A percentile compares a stretch with the other conserved stretches of the same genome.
These are phyloP conservation scores for Frankliniella intonsa DNA, from an alignment of 2,888 invertebrate species.

Conservation along the genomic window DNA sequence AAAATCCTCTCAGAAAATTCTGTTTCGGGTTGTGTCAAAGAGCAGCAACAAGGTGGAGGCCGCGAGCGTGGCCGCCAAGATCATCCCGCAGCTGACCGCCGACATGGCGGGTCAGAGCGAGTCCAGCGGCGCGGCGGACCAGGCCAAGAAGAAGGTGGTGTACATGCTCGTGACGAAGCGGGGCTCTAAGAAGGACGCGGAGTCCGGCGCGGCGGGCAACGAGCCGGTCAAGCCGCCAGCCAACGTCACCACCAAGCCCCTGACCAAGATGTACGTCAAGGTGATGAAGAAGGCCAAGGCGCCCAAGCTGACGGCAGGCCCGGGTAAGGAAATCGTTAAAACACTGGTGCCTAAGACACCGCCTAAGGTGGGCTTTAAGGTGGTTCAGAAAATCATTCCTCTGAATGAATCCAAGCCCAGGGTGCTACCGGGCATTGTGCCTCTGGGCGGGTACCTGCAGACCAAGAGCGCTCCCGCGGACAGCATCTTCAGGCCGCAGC, in stretches of 20 bases:
- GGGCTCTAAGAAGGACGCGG: neutral
- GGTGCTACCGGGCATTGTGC: neutral
- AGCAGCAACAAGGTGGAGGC: neutral
- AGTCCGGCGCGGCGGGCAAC: neutral
- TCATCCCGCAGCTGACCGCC: neutral
- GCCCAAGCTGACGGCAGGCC: no score
- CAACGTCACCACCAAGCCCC: neutral
- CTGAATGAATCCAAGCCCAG: neutral
- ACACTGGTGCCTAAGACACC: neutral
- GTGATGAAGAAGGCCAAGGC: neutral
- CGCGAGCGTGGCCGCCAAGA: conserved; percentile 8
- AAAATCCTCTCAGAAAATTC: neutral
- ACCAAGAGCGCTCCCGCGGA: neutral
- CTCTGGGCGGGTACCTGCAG: neutral
- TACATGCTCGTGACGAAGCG: conserved; percentile 1
- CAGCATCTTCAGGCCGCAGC: neutral
- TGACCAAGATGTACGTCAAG: neutral
- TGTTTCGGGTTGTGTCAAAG: conserved; percentile 5
- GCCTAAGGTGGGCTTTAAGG: neutral
- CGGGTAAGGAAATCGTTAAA: neutral
- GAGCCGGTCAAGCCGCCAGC: neutral
- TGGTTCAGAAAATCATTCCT: neutral
- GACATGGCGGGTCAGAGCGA: neutral
- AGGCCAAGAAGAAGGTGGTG: neutral
- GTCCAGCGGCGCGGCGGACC: neutral